Evolutionary conservation across 2,888 invertebrate species (phyloP), one percentile per base, ranked within the genome.

Genomic region (Strigamia crassipes): DNA sequence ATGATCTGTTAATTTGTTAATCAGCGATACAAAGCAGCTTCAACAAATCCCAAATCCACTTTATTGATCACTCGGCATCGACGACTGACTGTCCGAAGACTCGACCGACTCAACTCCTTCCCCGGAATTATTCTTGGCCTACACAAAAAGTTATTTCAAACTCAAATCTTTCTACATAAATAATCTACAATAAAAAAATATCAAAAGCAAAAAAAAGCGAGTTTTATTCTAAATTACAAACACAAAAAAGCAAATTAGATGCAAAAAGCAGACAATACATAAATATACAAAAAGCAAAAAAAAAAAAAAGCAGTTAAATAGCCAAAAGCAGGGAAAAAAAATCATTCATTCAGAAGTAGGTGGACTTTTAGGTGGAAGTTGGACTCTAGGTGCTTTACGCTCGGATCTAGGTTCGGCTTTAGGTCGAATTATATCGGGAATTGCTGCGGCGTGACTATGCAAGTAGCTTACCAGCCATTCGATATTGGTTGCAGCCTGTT

Each of bases 391-490:
- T n/a, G n/a, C n/a, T n/a, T n/a, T n/a, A n/a, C n/a, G n/a, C n/a
- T n/a, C n/a, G n/a, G n/a, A n/a, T n/a, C 21, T 56, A 3, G 61
- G 61, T 56, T 56, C 4, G 4, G 61, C 4, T 56, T 18, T 56
- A 56, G 21, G 61, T 5, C 18, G 23, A 23, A 73, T 73, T 23
- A 73, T 9, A 23, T 15, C 31, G 9, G 73, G 13, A 9, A 27
- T 73, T 8, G 23, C 15, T 18, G 23, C 31, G n/a, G 73, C 23
- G 9, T 13, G n/a, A 73, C 27, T 4, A 13, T 34, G 27, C 13
- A 38, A 21, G 27, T 34, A n/a, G 46, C 81, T 81, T 61, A 81
- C 81, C 61, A 81, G 10, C 81, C 81, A 80, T 61, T 81, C 81
- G 23, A 56, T 21, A 12, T 56, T 56, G 27, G 56, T 81, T 15